Evolutionary conservation across 92 coral and sea anemone species (phyloP).

Genomic region (Nematostella vectensis): DNA sequence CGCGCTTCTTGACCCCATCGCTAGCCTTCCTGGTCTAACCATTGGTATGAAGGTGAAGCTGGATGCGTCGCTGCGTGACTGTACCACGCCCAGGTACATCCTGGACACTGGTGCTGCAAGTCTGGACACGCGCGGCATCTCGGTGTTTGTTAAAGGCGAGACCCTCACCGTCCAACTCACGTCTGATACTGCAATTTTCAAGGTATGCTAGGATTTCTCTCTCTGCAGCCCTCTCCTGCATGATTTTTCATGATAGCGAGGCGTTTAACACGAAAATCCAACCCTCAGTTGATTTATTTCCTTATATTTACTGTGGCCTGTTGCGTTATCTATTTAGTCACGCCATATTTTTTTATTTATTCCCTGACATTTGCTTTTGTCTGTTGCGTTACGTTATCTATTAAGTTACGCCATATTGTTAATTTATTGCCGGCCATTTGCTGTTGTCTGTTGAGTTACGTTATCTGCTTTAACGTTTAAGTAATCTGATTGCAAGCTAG

Average conservation of each 20-base stretch:
- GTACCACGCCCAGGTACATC: conserved; percentile 57
- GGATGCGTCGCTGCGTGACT: conserved; percentile 35
- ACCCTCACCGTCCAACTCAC: conserved; percentile 46
- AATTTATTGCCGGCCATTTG: too few species aligned
- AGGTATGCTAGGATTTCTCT: conserved; percentile 41
- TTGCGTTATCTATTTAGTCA: too few species aligned
- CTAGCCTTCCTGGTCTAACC: conserved; percentile 49
- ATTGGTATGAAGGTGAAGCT: conserved; percentile 80
- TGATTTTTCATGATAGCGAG: neutral
- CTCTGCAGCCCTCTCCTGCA: neutral
- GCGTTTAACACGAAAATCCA: too few species aligned
- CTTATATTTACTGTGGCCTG: neutral
- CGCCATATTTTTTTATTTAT: too few species aligned
- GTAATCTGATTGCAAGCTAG: too few species aligned
- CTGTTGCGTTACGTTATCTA: too few species aligned
- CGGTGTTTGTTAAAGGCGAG: conserved; percentile 55
- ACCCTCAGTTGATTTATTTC: too few species aligned
- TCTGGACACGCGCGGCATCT: conserved; percentile 60
- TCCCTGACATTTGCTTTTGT: too few species aligned
- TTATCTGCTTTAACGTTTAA: neutral
- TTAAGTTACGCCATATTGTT: too few species aligned
- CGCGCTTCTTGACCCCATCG: conserved; percentile 68
- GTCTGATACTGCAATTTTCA: conserved; percentile 51
- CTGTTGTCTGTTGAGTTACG: too few species aligned
- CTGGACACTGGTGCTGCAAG: conserved; percentile 86